phyloP scores from a whole-genome alignment of 2,797 vertebrate genomes.

The Meda fulgida region DNA sequence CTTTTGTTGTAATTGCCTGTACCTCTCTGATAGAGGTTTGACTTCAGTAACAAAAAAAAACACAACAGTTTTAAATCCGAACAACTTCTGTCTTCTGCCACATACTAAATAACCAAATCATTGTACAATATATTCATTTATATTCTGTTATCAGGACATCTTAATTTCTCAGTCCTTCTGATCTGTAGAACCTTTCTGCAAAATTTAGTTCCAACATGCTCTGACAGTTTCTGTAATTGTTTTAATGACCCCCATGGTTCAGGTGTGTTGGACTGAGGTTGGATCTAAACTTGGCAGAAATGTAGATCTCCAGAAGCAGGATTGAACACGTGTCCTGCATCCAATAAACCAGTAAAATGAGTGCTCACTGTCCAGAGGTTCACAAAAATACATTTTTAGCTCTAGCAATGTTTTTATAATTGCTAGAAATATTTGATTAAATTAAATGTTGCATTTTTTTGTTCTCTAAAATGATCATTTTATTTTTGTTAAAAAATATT shows the following conservation, averaged over 20 bases:
- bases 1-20: conserved; percentile 85
- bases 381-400: background rate
- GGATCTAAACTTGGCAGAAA: background rate
- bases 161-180: background rate
- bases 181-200: background rate
- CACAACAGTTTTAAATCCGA: conserved; percentile 64
- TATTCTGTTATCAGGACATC: conserved; percentile 20
- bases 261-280: background rate
- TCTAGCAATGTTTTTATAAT: background rate
- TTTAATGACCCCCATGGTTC: background rate
- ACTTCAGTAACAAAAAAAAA: conserved; percentile 77
- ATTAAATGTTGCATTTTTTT: too few relatives aligned
- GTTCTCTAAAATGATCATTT: background rate
- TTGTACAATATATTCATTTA: background rate
- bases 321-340: background rate
- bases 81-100: conserved; percentile 64
- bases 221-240: background rate
- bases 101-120: conserved; percentile 27
- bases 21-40: conserved; percentile 81
- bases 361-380: background rate
- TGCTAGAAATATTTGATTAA: background rate
- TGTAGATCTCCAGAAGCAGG: background rate
- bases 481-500: too few relatives aligned
- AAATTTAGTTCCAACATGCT: background rate
- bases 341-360: background rate